Evolutionary conservation across 2,797 vertebrate genomes (phyloP).

Genomic region (Gallinago solitaria): DNA sequence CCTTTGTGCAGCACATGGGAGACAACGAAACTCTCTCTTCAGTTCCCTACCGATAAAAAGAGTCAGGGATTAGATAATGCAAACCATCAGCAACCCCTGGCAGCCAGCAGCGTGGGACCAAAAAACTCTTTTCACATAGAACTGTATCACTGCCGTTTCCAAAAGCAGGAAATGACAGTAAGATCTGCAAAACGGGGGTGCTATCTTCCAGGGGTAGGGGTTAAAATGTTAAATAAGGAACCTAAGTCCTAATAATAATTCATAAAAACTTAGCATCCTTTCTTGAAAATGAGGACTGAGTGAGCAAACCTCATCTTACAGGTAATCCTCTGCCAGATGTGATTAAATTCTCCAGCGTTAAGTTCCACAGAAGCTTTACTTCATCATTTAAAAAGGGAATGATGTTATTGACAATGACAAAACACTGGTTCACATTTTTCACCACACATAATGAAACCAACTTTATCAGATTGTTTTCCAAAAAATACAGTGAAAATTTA

Average conservation of each 20-base stretch:
- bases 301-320: not conserved
- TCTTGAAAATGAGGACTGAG: not conserved
- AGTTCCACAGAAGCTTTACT: not conserved
- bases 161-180: not conserved
- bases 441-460: not conserved
- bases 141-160: not conserved
- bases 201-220: not conserved
- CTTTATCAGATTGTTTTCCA: not conserved
- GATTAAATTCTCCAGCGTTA: not conserved
- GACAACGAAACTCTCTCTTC: not conserved
- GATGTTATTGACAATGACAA: not conserved
- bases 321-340: not conserved
- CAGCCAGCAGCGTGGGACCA: not conserved
- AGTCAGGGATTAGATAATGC: not conserved
- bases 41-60: not conserved
- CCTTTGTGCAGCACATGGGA: rapidly evolving
- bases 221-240: not conserved
- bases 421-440: not conserved
- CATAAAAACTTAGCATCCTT: not conserved
- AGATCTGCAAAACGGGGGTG: not conserved
- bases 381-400: not conserved
- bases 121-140: not conserved
- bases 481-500: not conserved
- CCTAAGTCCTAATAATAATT: not conserved
- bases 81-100: not conserved